A percentile compares a stretch with the other conserved stretches of the same genome.
Evolutionary conservation across 2,888 invertebrate species (phyloP).

Genomic region (Cynaeus angustus): DNA sequence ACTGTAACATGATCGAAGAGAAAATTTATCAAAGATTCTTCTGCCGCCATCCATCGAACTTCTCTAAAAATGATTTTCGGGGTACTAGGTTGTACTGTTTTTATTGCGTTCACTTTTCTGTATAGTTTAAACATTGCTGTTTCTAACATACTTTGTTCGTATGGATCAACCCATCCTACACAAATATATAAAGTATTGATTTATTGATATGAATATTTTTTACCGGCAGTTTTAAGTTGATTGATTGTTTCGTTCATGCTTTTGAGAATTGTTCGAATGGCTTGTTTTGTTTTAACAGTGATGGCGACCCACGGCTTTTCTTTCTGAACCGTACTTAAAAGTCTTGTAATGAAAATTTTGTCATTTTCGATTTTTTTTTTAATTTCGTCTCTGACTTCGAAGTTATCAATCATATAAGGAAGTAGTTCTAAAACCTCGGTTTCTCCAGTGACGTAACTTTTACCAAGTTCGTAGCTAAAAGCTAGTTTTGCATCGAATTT

Average conservation of each 20-base stretch:
- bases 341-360: conserved; percentile 4
- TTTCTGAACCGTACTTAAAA: conserved; percentile 19
- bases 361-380: conserved; percentile 36
- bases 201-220: neutral
- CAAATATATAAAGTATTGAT: neutral
- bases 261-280: conserved; percentile 76
- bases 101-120: conserved; percentile 6
- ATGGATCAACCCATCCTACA: conserved; percentile 29
- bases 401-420: conserved; percentile 44
- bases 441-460: conserved; percentile 44
- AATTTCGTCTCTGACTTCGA: conserved; percentile 35
- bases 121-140: neutral
- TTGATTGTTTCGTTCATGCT: conserved; percentile 75
- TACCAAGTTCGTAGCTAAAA: conserved; percentile 41
- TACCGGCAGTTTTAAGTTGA: conserved; percentile 74
- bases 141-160: conserved; percentile 7
- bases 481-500: conserved; percentile 26
- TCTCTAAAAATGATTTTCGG: conserved; percentile 70
- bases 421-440: conserved; percentile 41
- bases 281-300: conserved; percentile 79
- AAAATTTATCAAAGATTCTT: conserved; percentile 43
- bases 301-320: conserved; percentile 75
- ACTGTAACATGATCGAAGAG: conserved; percentile 46
- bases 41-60: conserved; percentile 57
- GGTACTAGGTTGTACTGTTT: conserved; percentile 71